Conservation (phyloP, 2,888 invertebrate species). For the Rhaphigaster nebulosa region DNA sequence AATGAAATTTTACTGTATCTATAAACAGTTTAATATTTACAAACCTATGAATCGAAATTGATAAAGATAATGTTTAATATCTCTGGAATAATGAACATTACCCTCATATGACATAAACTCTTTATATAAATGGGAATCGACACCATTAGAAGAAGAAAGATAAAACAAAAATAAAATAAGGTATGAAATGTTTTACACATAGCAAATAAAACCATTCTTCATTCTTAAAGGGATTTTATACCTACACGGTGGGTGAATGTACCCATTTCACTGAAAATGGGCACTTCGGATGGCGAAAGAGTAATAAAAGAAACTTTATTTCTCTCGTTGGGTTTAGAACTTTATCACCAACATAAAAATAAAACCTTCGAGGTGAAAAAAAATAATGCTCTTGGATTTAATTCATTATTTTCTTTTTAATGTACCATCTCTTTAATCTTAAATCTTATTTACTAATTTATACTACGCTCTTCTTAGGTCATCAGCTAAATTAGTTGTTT, state of each 20-base stretch:
- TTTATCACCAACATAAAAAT: neutral
- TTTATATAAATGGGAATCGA: neutral
- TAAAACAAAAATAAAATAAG: neutral
- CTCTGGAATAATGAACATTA: neutral
- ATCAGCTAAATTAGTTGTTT: no score
- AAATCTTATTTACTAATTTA: no score
- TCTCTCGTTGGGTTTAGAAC: neutral
- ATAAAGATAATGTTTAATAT: neutral
- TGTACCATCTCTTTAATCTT: neutral
- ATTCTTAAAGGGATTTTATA: neutral
- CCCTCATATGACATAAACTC: neutral
- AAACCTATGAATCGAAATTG: no score
- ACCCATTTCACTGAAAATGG: neutral
- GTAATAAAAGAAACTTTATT: conserved; percentile 34
- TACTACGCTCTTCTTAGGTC: no score
- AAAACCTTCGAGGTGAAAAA: neutral
- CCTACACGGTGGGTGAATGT: neutral
- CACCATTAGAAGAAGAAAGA: neutral
- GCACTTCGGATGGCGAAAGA: neutral
- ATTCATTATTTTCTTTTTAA: neutral
- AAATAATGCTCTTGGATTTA: neutral
- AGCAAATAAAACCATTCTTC: neutral
- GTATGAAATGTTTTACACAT: neutral
- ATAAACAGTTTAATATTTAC: no score
- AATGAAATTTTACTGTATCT: no score